Evolutionary conservation across 2,888 invertebrate genomes (phyloP), one percentile per base, ranked within the genome.

Genomic region (Agrotis puta): DNA sequence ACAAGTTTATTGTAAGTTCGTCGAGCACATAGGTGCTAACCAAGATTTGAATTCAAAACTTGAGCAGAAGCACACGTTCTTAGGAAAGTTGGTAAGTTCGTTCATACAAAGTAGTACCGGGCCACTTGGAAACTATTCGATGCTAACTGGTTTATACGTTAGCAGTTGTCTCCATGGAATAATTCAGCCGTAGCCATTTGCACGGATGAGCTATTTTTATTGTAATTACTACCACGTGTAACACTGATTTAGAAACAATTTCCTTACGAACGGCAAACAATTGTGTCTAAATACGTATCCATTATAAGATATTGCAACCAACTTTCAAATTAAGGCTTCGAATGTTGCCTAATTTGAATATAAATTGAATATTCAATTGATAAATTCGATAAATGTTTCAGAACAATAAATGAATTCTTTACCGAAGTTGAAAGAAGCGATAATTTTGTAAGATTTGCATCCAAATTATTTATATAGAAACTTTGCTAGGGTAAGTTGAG

Each of bases 41-140:
- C 57, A 78, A 73, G 81, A 74, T 83, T 83, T 76, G 67, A 79
- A 81, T 83, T 79, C 67, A 70, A 45, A 79, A 81, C 71, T 82
- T 75, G 48, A 71, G 63, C 59, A 79, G 71, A 83, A 45, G 68
- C 64, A 73, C 66, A 69, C 64, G 67, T 68, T 83, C 68, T 51
- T 76, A 73, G 33, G 43, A 39, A 81, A 81, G 81, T 81, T 83
- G 45, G 63, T 24, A 67, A 83, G 81, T 78, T 67, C 56, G 39
- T 76, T 76, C 73, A 61, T 76, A 83, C 73, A 66, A 71, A 82
- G 75, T 83, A 81, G 70, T 64, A 59, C 62, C 56, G 67, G 73
- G 62, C 59, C 59, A 74, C 71, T 71, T 70, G n/a, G 53, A 68
- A 83, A 82, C 70, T 70, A 64, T 54, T 56, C 27, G 43, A 53